These are phyloP conservation scores for Strongylocentrotus purpuratus DNA, from an alignment of 35 echinoderm and acorn worm species.

Conservation along the genomic window DNA sequence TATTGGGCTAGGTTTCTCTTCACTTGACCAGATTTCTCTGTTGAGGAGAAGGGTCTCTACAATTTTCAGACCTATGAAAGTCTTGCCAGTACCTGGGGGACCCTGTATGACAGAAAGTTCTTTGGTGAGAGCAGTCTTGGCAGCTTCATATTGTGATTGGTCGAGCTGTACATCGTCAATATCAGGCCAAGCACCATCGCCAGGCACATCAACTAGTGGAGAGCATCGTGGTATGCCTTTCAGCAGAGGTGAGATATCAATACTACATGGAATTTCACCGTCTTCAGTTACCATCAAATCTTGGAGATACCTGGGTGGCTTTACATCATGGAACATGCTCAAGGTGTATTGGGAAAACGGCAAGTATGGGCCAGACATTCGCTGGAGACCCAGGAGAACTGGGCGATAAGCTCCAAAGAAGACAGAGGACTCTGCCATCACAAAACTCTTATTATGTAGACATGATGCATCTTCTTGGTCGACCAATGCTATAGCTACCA, in stretches of 20 bases:
- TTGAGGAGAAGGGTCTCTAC: slow-evolving; percentile 70
- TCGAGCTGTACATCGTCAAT: slow-evolving; percentile 59
- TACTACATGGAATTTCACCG: background rate
- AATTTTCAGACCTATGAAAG: slow-evolving; percentile 87
- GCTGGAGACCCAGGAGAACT: too few relatives aligned
- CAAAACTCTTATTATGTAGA: too few relatives aligned
- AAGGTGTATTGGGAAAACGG: too few relatives aligned
- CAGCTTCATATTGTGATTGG: slow-evolving; percentile 72
- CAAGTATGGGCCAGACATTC: too few relatives aligned
- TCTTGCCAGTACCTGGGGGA: slow-evolving; percentile 95
- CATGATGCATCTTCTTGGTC: too few relatives aligned
- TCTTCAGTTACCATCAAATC: background rate
- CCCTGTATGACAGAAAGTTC: slow-evolving; percentile 87
- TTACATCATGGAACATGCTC: too few relatives aligned
- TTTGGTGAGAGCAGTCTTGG: slow-evolving; percentile 71
- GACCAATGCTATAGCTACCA: too few relatives aligned
- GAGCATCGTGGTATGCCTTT: background rate
- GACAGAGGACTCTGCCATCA: too few relatives aligned
- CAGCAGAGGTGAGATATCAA: slow-evolving; percentile 23
- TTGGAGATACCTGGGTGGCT: too few relatives aligned
- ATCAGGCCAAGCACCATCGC: slow-evolving; percentile 59
- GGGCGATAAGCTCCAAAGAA: too few relatives aligned
- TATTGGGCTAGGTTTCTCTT: slow-evolving; percentile 51
- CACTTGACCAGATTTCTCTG: too few relatives aligned
- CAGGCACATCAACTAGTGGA: background rate